phyloP scores from a whole-genome alignment of 2,797 vertebrate genomes.

The Trichosurus vulpecula region DNA sequence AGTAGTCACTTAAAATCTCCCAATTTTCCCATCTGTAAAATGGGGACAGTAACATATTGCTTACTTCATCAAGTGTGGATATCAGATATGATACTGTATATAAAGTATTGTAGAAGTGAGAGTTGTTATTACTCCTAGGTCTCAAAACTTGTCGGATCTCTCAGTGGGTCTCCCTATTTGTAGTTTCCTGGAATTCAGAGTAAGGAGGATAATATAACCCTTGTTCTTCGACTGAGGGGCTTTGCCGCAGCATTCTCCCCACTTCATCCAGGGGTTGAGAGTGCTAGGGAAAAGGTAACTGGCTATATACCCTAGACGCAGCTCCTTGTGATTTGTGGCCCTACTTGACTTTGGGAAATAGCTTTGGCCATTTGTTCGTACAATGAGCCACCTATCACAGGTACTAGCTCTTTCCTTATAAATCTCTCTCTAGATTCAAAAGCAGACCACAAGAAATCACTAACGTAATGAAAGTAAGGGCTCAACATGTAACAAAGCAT shows the following conservation, averaged over 20 bases:
- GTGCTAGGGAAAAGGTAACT: background rate
- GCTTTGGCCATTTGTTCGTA: background rate
- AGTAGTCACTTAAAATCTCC: background rate
- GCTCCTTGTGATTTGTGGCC: background rate
- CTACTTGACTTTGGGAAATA: background rate
- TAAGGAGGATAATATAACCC: background rate
- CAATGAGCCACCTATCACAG: background rate
- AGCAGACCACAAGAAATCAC: background rate
- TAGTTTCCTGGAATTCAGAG: background rate
- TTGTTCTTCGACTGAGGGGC: background rate
- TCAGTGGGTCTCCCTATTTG: background rate
- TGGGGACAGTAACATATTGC: background rate
- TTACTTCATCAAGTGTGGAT: background rate
- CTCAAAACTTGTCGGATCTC: background rate
- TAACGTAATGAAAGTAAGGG: background rate
- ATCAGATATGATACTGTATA: background rate
- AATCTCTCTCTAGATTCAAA: background rate
- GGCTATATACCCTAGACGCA: background rate
- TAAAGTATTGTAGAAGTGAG: background rate
- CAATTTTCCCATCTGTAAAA: conserved; percentile 4
- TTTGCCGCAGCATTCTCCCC: background rate
- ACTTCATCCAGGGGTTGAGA: background rate
- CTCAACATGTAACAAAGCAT: background rate
- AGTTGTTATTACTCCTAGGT: background rate
- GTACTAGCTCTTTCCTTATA: background rate